A percentile compares a stretch with the other conserved stretches of the same genome.
Conservation (phyloP, 2,113 vertebrate species). For the Baryphthengus martii region DNA sequence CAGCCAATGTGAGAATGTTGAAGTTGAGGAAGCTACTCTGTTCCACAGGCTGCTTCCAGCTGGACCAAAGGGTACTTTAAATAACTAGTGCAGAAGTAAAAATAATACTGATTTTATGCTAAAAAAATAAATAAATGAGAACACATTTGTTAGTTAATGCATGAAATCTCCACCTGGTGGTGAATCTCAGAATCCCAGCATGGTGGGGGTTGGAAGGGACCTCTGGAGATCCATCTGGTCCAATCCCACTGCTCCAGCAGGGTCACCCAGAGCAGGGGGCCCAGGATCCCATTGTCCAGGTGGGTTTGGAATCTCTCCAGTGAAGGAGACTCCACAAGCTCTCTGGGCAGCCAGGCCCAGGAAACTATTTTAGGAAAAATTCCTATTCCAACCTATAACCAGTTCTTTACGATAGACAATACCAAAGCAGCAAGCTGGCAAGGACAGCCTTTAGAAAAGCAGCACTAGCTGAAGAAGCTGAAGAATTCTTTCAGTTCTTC, state of each 20-base stretch:
- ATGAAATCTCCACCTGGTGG: slow-evolving; percentile 44
- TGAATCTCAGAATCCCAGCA: neutral
- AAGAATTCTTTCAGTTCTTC: neutral
- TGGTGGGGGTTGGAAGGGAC: neutral
- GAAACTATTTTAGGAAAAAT: neutral
- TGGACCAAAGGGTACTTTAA: neutral
- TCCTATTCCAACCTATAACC: neutral
- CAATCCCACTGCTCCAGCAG: neutral
- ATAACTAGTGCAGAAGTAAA: neutral
- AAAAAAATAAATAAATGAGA: neutral
- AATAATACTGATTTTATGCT: neutral
- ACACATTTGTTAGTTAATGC: neutral
- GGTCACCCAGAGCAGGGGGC: neutral
- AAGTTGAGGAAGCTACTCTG: neutral
- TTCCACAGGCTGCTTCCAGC: neutral
- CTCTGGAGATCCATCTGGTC: neutral
- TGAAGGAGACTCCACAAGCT: neutral
- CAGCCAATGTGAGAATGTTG: neutral
- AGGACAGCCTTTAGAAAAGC: neutral
- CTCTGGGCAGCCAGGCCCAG: neutral
- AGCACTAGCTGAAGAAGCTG: neutral
- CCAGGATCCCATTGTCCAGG: neutral
- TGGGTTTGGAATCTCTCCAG: neutral
- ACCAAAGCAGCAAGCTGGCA: neutral
- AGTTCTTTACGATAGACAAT: neutral